Evolutionary conservation across 2,888 invertebrate species (phyloP).

Genomic region (Ditula angustiorana): DNA sequence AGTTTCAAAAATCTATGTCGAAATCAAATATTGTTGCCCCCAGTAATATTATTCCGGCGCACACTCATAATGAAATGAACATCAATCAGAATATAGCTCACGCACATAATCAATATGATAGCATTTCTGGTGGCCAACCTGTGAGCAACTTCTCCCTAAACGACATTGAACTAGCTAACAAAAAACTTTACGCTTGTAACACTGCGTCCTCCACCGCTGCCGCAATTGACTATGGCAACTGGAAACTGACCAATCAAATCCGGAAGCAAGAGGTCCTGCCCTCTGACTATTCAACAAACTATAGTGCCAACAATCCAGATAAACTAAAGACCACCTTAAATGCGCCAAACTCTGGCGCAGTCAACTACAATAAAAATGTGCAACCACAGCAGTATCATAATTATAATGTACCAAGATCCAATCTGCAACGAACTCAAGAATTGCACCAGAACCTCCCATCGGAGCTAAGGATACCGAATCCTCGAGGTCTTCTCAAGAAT

Average conservation of each 20-base stretch:
- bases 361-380: conserved; percentile 72
- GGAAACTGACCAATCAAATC: conserved; percentile 71
- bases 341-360: conserved; percentile 55
- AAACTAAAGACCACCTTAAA: conserved; percentile 66
- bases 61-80: conserved; percentile 60
- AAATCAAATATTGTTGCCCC: conserved; percentile 58
- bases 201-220: conserved; percentile 56
- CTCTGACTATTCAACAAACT: conserved; percentile 73
- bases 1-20: conserved; percentile 59
- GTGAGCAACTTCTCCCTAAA: conserved; percentile 72
- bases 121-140: conserved; percentile 59
- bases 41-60: conserved; percentile 67
- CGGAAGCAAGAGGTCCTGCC: conserved; percentile 71
- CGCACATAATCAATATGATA: conserved; percentile 74
- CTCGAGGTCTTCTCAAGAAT: conserved; percentile 65
- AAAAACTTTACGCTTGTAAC: conserved; percentile 72
- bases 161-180: conserved; percentile 77
- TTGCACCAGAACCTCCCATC: conserved; percentile 68
- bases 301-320: conserved; percentile 61
- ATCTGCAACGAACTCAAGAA: conserved; percentile 65
- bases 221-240: conserved; percentile 75
- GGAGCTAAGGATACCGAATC: conserved; percentile 77
- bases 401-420: conserved; percentile 64
- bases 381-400: conserved; percentile 71
- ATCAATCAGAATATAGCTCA: conserved; percentile 67